These are phyloP conservation scores for Agrilus planipennis DNA, from an alignment of 1,140 invertebrate species.

Conservation along the genomic window DNA sequence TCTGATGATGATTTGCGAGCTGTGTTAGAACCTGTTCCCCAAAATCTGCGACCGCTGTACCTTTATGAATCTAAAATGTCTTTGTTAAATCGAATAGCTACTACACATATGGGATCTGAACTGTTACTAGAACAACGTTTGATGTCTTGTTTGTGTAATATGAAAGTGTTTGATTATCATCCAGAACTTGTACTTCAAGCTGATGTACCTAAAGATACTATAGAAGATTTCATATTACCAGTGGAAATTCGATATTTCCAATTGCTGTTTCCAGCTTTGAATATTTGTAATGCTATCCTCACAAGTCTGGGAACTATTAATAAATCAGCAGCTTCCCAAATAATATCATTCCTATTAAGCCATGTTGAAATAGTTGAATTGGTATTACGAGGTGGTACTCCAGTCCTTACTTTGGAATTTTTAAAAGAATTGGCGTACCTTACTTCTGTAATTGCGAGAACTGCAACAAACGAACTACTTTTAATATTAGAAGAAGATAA, in stretches of 20 bases:
- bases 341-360: conserved; percentile 65
- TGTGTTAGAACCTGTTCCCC: conserved; percentile 55
- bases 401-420: conserved; percentile 45
- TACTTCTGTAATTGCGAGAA: conserved; percentile 53
- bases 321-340: conserved; percentile 63
- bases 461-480: conserved; percentile 43
- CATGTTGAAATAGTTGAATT: conserved; percentile 71
- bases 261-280: conserved; percentile 65
- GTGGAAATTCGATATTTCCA: conserved; percentile 61
- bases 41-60: conserved; percentile 64
- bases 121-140: conserved; percentile 62
- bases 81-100: conserved; percentile 61
- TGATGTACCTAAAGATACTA: conserved; percentile 20
- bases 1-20: conserved; percentile 59
- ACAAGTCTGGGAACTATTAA: conserved; percentile 73
- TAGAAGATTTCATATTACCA: conserved; percentile 37
- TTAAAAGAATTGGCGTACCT: conserved; percentile 38
- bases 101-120: conserved; percentile 59
- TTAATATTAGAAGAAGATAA: conserved; percentile 28
- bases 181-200: conserved; percentile 49
- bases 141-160: conserved; percentile 58
- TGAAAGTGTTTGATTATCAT: conserved; percentile 66
- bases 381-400: conserved; percentile 56
- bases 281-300: conserved; percentile 67
- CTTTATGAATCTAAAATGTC: conserved; percentile 83